A percentile compares a stretch with the other conserved stretches of the same genome.
Conservation (phyloP, 30 jellyfish, hydroid and myxozoan genomes). For the Turritopsis rubra region DNA sequence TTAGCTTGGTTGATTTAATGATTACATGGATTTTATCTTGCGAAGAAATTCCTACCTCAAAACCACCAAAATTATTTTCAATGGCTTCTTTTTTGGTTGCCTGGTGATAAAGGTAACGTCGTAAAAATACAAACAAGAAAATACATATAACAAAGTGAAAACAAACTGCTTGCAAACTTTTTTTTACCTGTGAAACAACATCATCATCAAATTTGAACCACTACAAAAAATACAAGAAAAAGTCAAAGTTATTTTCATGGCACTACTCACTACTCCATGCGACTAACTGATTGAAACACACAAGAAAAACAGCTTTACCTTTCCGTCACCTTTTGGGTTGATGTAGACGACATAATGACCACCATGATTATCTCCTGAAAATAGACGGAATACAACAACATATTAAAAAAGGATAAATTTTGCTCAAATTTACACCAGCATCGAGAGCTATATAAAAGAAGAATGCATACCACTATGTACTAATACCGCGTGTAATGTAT, state of each 20-base stretch:
- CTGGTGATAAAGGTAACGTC: slow-evolving; percentile 14
- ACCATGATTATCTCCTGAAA: slow-evolving; percentile 92
- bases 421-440: background rate
- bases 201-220: slow-evolving; percentile 99
- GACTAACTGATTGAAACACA: background rate
- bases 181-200: slow-evolving; percentile 77
- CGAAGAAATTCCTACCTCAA: too few species aligned
- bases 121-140: background rate
- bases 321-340: slow-evolving; percentile 94
- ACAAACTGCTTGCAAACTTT: background rate
- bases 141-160: background rate
- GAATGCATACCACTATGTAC: slow-evolving; percentile 89
- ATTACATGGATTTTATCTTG: too few species aligned
- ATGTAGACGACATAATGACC: slow-evolving; percentile 99
- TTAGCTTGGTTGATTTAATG: too few species aligned
- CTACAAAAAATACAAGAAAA: slow-evolving; percentile 28
- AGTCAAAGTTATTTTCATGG: background rate
- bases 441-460: background rate
- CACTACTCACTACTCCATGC: too few species aligned
- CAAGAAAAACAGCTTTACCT: slow-evolving; percentile 39
- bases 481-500: slow-evolving; percentile 85
- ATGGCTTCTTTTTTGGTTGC: slow-evolving; percentile 93
- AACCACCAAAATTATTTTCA: slow-evolving; percentile 90
- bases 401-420: too few species aligned
- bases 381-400: background rate